phyloP scores from a whole-genome alignment of 1,140 invertebrate species.

The Tachypleus tridentatus region DNA sequence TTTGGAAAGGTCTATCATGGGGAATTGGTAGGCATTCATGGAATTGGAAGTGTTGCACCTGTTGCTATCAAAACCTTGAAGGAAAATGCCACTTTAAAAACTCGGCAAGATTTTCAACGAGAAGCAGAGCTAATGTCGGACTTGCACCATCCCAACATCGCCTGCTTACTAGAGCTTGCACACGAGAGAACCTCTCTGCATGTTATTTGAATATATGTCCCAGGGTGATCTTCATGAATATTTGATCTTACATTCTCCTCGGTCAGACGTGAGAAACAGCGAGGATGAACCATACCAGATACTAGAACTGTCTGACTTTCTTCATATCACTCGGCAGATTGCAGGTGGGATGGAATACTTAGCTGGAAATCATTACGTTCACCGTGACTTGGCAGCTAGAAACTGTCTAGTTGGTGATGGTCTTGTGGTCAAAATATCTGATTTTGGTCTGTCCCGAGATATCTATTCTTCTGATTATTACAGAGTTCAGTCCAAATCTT shows the following conservation, averaged over 20 bases:
- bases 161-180: slow-evolving; percentile 80
- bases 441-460: slow-evolving; percentile 83
- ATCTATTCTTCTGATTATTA: slow-evolving; percentile 71
- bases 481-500: slow-evolving; percentile 37
- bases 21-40: slow-evolving; percentile 33
- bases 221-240: slow-evolving; percentile 90
- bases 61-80: slow-evolving; percentile 92
- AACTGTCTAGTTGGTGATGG: slow-evolving; percentile 93
- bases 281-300: slow-evolving; percentile 31
- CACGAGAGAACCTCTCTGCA: slow-evolving; percentile 83
- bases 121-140: slow-evolving; percentile 85
- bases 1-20: slow-evolving; percentile 95
- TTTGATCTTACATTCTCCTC: slow-evolving; percentile 72
- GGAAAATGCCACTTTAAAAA: slow-evolving; percentile 83
- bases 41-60: slow-evolving; percentile 32
- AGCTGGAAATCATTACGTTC: slow-evolving; percentile 86
- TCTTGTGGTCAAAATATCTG: slow-evolving; percentile 88
- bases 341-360: slow-evolving; percentile 94
- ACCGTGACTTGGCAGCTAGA: slow-evolving; percentile 87
- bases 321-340: slow-evolving; percentile 77
- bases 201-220: slow-evolving; percentile 94
- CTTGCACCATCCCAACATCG: slow-evolving; percentile 87
- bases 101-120: slow-evolving; percentile 78
- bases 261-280: slow-evolving; percentile 47
- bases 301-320: slow-evolving; percentile 64